Conservation (phyloP, 2,113 vertebrate species). For the Nipponia nippon region DNA sequence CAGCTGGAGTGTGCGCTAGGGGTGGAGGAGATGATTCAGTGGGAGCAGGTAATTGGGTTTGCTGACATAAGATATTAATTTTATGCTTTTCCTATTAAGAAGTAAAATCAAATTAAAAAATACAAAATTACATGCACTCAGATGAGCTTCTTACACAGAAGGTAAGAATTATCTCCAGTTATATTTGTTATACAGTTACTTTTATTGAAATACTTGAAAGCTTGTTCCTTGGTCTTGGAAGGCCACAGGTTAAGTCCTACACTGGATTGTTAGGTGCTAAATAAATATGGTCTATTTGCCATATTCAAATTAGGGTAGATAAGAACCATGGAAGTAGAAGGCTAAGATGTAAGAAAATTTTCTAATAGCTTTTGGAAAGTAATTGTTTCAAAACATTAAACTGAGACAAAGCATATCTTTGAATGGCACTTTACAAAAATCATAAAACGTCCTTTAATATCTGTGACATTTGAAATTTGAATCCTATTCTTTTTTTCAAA, state of each 20-base stretch:
- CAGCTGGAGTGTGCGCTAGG: fast-evolving
- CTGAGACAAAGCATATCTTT: neutral
- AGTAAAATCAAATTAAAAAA: neutral
- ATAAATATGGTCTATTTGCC: neutral
- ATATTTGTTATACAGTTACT: neutral
- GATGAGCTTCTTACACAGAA: neutral
- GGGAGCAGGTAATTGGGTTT: neutral
- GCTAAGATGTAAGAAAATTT: neutral
- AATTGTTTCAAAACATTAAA: neutral
- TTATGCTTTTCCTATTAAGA: neutral
- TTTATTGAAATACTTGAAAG: neutral
- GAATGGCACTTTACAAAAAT: too few relatives aligned
- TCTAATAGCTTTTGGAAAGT: neutral
- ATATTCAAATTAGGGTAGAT: neutral
- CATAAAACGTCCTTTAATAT: neutral
- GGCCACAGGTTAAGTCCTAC: neutral
- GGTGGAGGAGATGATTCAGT: neutral
- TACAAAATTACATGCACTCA: neutral
- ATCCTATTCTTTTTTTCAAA: neutral
- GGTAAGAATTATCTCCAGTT: neutral
- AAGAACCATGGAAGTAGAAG: neutral
- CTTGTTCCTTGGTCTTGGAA: neutral
- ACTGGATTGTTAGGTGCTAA: neutral
- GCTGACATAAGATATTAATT: neutral
- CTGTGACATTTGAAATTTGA: neutral